Evolutionary conservation across 1,140 invertebrate genomes (phyloP).

Genomic region (Whitmania pigra): DNA sequence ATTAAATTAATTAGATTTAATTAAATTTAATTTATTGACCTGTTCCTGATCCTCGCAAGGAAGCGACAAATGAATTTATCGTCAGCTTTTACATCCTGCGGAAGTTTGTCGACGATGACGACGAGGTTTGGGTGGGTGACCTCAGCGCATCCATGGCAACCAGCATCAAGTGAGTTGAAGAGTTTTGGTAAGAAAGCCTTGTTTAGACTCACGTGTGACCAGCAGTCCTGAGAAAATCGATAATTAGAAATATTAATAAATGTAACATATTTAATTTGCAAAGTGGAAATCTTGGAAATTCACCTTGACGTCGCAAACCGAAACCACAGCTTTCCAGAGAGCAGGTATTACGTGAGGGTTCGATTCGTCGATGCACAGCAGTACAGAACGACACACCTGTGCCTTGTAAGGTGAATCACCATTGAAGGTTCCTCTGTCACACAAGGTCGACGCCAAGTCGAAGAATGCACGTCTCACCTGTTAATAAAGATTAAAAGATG

Average conservation of each 20-base stretch:
- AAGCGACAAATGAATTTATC: background rate
- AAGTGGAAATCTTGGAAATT: background rate
- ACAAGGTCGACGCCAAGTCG: background rate
- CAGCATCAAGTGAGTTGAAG: background rate
- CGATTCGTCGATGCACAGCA: background rate
- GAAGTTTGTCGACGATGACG: background rate
- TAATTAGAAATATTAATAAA: background rate
- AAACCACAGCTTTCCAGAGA: constrained; percentile 4
- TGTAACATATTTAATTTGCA: background rate
- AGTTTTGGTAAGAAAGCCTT: constrained; percentile 7
- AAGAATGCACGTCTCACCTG: background rate
- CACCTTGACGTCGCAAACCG: background rate
- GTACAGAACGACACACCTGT: background rate
- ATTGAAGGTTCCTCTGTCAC: background rate
- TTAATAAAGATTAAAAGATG: background rate
- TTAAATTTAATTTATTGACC: background rate
- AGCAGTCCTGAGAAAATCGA: background rate
- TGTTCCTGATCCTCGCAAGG: background rate
- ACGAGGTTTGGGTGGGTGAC: constrained; percentile 1
- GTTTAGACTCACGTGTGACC: background rate
- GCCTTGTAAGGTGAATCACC: background rate
- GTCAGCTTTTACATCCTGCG: background rate
- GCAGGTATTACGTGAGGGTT: background rate
- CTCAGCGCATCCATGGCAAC: background rate
- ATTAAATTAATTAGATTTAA: no score